Conservation (phyloP, 2,113 vertebrate genomes). For the Pseudolaguvia tuberculata region DNA sequence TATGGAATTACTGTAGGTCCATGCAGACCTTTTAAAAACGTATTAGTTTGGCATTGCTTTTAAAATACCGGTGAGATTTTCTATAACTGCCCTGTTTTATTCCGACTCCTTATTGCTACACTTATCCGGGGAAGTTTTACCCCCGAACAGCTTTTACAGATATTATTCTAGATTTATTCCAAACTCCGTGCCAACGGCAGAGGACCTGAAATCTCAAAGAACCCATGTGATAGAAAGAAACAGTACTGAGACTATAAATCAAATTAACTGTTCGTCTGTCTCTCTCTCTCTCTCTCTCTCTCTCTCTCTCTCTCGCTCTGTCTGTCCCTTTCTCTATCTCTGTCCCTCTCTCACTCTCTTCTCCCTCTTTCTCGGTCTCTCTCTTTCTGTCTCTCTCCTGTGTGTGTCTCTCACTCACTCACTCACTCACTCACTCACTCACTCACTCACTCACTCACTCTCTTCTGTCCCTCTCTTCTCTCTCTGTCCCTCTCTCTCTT, state of each 20-base stretch:
- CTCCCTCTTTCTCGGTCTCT: conserved; percentile 31
- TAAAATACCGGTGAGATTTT: background rate
- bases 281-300: conserved; percentile 36
- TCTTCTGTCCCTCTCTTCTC: background rate
- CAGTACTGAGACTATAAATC: background rate
- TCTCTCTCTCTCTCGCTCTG: conserved; percentile 23
- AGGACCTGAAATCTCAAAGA: background rate
- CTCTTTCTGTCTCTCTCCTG: background rate
- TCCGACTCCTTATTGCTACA: background rate
- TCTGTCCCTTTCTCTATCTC: background rate
- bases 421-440: conserved; percentile 34
- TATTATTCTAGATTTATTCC: background rate
- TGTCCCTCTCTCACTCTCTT: conserved; percentile 30
- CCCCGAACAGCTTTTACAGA: background rate
- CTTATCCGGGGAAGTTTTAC: background rate
- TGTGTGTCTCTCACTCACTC: too few relatives aligned
- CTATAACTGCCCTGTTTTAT: background rate
- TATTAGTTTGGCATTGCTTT: background rate
- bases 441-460: conserved; percentile 26
- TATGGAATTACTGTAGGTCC: background rate
- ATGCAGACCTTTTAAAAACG: background rate
- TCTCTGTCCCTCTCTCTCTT: conserved; percentile 16
- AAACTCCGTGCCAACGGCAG: background rate
- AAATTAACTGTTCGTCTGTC: conserved; percentile 30
- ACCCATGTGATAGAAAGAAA: too few relatives aligned